Base-by-base conservation (phyloP, 2,797 vertebrate genomes). In the Synanceia verrucosa region DNA sequence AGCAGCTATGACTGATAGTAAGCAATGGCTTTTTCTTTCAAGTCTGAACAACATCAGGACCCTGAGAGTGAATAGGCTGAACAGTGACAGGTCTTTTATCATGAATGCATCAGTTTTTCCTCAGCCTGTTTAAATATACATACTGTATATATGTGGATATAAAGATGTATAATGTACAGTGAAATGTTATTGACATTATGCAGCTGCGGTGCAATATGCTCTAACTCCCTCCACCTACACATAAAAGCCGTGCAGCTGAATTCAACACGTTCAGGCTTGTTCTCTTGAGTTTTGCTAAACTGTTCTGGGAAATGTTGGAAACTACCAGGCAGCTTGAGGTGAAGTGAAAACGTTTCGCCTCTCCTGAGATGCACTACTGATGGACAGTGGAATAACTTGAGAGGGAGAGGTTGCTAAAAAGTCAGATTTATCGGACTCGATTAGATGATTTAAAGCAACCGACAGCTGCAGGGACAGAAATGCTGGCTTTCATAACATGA, bases 401-500 rank as follows among this genome's bases (percentile, higher is more conserved):
- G 24, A 23, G 55, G 14, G 18, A 36, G 19, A 26, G 9, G 16
- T n/a, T 13, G 50, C 14, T 7, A 6, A 48, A 41, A 39, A 70
- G 34, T 37, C n/a, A 0, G 12, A 31, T 64, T 55, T 4, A 16
- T 62, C 43, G 16, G 39, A 47, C 7, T 13, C 18, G 24, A 66
- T 51, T 19, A 44, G 24, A 48, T 4, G 13, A 33, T 47, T 71
- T 44, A 34, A 68, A 72, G 48, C 1, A 28, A 60, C 24, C n/a
- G 34, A n/a, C 13, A 47, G 28, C 18, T 70, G 34, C 60, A 51
- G 46, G 39, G 48, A 44, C 7, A 60, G 44, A 64, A 65, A 39
- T 29, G 56, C 46, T 79, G 65, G 77, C 13, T 31, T 56, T 72
- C 65, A 51, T 57, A 65, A 81, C 63, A 53, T 5, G 31, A 82